Evolutionary conservation across 2,113 vertebrate genomes (phyloP).

Genomic region (Rhabdomys dilectus): DNA sequence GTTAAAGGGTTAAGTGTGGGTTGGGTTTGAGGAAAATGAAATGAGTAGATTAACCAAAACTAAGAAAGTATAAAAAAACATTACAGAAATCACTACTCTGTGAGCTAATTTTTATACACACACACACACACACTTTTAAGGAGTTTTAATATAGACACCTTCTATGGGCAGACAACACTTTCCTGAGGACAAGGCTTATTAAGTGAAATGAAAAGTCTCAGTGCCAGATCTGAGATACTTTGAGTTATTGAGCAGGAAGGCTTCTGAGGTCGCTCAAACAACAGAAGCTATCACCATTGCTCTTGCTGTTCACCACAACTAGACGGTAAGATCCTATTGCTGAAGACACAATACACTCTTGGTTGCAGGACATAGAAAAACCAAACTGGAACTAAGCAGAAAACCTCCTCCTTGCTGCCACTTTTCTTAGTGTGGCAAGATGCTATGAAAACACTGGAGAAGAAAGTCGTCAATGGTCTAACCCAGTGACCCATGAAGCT

Average conservation of each 20-base stretch:
- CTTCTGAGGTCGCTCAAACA: not conserved
- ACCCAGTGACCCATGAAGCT: not conserved
- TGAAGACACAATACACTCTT: not conserved
- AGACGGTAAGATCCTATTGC: not conserved
- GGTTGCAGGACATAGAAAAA: not conserved
- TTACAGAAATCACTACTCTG: not conserved
- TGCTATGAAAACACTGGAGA: not conserved
- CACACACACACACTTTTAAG: not conserved
- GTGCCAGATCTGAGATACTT: not conserved
- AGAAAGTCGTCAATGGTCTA: not conserved
- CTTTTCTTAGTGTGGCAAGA: not conserved
- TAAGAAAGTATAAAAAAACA: not conserved
- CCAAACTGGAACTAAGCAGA: not conserved
- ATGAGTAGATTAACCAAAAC: not conserved
- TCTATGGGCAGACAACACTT: not conserved
- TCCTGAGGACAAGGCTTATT: not conserved
- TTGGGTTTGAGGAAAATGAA: not conserved
- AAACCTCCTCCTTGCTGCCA: not conserved
- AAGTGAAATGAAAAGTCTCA: not conserved
- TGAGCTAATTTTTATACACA: not conserved
- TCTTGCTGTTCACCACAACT: not conserved
- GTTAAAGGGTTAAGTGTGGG: not conserved
- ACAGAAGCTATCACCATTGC: not conserved
- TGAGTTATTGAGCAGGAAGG: not conserved
- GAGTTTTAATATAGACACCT: not conserved